Base-by-base conservation (phyloP, 2,113 vertebrate species). In the Castor canadensis region DNA sequence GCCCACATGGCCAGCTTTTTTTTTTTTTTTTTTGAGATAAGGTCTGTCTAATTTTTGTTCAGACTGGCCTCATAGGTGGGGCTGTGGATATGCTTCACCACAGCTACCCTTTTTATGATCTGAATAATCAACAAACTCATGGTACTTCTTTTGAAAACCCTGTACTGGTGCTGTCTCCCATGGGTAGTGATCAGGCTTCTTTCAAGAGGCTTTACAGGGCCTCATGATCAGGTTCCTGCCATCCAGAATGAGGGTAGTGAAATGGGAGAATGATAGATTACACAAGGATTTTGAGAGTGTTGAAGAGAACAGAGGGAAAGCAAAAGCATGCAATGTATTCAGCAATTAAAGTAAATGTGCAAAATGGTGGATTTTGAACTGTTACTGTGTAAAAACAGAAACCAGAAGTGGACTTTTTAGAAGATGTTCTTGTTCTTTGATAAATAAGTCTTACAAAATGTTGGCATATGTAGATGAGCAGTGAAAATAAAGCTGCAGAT, bases 391-490 rank as follows among this genome's bases (percentile, higher is more conserved):
- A 4, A 80, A 38, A 69, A 30, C 8, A 56, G 28, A 43, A 43
- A 30, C 35, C 60, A 83, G 38, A 9, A 77, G 4, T 72, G 69
- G 40, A 56, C 67, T 88, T 95, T 84, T 40, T 71, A 81, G 20
- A 56, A 81, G 38, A n/a, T 76, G 9, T 45, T 96, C 62, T 72
- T 64, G 24, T 6, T 83, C 17, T 90, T 52, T 66, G 20, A 83
- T 84, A 15, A 82, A 71, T 54, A 93, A 72, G 24, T 85, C 72
- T 77, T 81, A 5, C 12, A 58, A 75, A 89, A 45, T 64, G 1
- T 87, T 85, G 77, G 9, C 35, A 12, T 88, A 20, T 92, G 15
- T 85, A 20, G 38, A 90, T 93, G 24, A 67, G 40, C 54, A 91
- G 24, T 72, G 66, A 43, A 86, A 62, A 43, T 52, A 52, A 93